Percentiles rank a stretch among this genome's conserved stretches.
These are phyloP conservation scores for Agraylea sexmaculata DNA, from an alignment of 1,140 invertebrate species.

Conservation along the genomic window DNA sequence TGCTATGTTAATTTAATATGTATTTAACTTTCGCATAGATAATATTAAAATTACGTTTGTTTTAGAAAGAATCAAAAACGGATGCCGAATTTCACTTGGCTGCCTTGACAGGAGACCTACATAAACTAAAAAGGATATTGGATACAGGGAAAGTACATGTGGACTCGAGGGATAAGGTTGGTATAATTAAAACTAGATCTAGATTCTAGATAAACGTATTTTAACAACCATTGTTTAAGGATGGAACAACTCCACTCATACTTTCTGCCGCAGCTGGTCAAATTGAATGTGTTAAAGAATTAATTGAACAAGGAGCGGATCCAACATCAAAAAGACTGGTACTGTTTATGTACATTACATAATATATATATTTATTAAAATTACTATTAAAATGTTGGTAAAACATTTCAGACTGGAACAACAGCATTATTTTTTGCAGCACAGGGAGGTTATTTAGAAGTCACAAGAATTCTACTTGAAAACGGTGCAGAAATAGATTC, in stretches of 20 bases:
- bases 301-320: constrained; percentile 82
- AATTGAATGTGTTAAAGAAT: constrained; percentile 70
- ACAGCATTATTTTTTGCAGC: constrained; percentile 85
- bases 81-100: constrained; percentile 84
- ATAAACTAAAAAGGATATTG: constrained; percentile 61
- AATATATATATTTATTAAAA: background rate
- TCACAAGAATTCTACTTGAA: constrained; percentile 63
- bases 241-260: constrained; percentile 85
- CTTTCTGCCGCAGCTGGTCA: constrained; percentile 81
- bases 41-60: too few relatives aligned
- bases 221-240: constrained; percentile 44
- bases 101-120: constrained; percentile 70
- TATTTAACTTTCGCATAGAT: too few relatives aligned
- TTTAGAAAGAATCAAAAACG: constrained; percentile 81
- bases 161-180: constrained; percentile 85
- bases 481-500: constrained; percentile 67
- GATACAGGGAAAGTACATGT: constrained; percentile 88
- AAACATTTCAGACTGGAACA: constrained; percentile 68
- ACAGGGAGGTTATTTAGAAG: constrained; percentile 78
- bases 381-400: background rate
- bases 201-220: background rate
- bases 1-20: too few relatives aligned
- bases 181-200: too few relatives aligned
- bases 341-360: constrained; percentile 17
- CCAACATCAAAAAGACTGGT: constrained; percentile 68